These are phyloP conservation scores for Verasper variegatus DNA, from an alignment of 2,113 vertebrate species.

Conservation along the genomic window DNA sequence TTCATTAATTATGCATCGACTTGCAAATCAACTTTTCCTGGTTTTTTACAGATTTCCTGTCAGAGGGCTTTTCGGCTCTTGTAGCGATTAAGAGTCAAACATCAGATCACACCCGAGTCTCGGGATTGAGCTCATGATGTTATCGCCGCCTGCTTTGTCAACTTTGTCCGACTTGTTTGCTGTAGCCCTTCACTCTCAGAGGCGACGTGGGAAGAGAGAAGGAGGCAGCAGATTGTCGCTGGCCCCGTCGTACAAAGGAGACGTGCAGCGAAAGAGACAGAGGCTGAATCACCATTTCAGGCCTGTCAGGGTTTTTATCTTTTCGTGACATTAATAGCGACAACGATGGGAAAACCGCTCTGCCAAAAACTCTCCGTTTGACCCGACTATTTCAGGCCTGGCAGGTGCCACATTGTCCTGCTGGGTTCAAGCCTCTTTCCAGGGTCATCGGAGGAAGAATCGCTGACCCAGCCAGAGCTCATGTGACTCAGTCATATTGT, in stretches of 20 bases:
- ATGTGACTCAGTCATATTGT: no score
- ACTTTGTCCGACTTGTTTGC: neutral
- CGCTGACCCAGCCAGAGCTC: conserved; percentile 25
- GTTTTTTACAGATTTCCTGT: conserved; percentile 3
- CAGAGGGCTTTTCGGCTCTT: conserved; percentile 29
- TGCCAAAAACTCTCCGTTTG: neutral
- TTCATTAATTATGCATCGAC: conserved; percentile 36
- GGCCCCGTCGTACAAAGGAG: no score
- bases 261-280: neutral
- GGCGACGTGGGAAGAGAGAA: conserved; percentile 16
- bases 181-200: neutral
- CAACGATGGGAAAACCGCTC: conserved; percentile 10
- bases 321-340: neutral
- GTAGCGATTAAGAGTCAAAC: conserved; percentile 51
- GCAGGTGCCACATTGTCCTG: conserved; percentile 27
- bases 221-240: neutral
- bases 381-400: conserved; percentile 26
- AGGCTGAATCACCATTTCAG: neutral
- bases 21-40: neutral
- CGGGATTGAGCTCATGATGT: neutral
- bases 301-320: neutral
- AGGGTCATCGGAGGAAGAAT: conserved; percentile 29
- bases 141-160: neutral
- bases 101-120: conserved; percentile 48
- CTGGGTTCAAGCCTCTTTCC: conserved; percentile 10